Conservation (phyloP, 2,888 invertebrate genomes). For the Stenotaenia linearis region DNA sequence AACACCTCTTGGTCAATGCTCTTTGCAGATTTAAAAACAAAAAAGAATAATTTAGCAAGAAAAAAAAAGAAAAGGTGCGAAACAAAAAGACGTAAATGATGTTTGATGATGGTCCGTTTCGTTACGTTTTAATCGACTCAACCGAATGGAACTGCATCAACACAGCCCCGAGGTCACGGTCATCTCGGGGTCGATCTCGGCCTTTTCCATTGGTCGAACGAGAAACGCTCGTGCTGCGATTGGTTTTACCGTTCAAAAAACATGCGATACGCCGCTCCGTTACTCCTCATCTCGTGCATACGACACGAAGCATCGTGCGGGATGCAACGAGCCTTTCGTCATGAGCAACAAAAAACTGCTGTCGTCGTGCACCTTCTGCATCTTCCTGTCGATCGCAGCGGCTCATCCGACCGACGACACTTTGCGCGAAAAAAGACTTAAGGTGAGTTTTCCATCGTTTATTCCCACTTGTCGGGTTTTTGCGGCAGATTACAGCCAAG, state of each 20-base stretch:
- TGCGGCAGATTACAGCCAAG: no score
- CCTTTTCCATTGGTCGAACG: neutral
- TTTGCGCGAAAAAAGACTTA: no score
- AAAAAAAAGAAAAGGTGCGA: no score
- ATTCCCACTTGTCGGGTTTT: no score
- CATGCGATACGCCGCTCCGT: neutral
- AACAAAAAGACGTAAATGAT: no score
- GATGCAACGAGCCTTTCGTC: no score
- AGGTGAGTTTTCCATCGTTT: no score
- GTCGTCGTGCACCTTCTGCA: no score
- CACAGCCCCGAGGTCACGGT: neutral
- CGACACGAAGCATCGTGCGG: no score
- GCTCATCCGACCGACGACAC: no score
- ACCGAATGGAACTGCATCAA: slow-evolving; percentile 4
- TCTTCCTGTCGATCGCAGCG: no score
- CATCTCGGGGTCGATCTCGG: neutral
- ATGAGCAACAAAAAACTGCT: neutral
- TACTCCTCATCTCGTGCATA: neutral
- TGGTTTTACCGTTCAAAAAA: neutral
- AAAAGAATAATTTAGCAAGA: neutral
- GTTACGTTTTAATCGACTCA: neutral
- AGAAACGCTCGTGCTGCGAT: neutral
- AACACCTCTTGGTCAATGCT: neutral
- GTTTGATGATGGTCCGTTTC: neutral
- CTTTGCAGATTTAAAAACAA: neutral